These are phyloP conservation scores for Pelecanoides urinatrix DNA, from an alignment of 2,113 vertebrate genomes.

Conservation along the genomic window DNA sequence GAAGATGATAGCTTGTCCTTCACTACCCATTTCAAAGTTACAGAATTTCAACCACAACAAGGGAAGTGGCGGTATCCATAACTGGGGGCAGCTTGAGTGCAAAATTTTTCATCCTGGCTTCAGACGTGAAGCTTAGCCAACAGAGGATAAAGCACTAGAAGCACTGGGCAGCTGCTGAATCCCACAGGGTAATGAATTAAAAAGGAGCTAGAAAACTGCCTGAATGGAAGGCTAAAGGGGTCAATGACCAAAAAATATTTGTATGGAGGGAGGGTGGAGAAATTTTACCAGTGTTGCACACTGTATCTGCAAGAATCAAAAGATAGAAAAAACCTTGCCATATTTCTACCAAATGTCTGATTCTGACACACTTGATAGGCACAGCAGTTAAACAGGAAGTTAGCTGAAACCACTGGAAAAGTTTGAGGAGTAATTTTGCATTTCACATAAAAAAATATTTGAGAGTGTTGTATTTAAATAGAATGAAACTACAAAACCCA, in stretches of 20 bases:
- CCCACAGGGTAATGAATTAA: background rate
- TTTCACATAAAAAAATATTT: background rate
- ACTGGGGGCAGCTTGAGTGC: rapidly evolving
- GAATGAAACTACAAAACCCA: background rate
- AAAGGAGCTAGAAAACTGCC: background rate
- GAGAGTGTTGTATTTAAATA: background rate
- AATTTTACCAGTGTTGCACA: background rate
- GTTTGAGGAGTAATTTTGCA: background rate
- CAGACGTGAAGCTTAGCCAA: background rate
- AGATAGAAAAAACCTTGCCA: background rate
- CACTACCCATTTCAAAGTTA: background rate
- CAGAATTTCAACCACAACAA: background rate
- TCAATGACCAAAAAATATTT: background rate
- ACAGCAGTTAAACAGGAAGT: background rate
- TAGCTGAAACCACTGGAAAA: background rate
- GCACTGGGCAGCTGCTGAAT: background rate
- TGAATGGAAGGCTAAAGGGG: background rate
- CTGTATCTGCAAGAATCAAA: background rate
- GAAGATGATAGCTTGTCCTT: background rate
- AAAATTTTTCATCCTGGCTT: background rate
- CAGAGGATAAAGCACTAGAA: background rate
- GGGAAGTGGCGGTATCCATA: background rate
- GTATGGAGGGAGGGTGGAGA: background rate
- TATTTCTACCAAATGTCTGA: background rate
- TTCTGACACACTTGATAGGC: background rate